A percentile compares a stretch with the other conserved stretches of the same genome.
phyloP scores from a whole-genome alignment of 2,797 vertebrate genomes.

The Poeciliopsis turneri region DNA sequence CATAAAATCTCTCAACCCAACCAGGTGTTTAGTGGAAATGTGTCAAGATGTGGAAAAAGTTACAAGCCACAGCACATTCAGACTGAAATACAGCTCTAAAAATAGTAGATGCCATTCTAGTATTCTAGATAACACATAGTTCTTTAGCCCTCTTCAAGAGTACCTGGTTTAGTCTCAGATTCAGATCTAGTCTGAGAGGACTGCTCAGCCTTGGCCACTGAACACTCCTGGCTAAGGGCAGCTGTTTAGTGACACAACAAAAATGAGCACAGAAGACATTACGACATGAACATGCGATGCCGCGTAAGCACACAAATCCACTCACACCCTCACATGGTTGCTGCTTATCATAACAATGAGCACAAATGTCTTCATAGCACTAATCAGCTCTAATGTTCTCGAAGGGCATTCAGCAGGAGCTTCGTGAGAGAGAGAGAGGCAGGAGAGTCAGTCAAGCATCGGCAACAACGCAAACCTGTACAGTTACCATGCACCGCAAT shows the following conservation, averaged over 20 bases:
- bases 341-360: conserved; percentile 47
- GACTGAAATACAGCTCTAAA: background rate
- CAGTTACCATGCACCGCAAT: conserved; percentile 75
- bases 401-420: conserved; percentile 66
- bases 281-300: conserved; percentile 67
- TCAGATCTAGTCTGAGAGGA: conserved; percentile 66
- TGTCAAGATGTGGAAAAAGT: background rate
- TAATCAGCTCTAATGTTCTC: conserved; percentile 47
- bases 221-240: conserved; percentile 67
- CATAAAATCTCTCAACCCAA: background rate
- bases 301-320: conserved; percentile 30
- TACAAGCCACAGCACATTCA: background rate
- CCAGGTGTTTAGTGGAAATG: background rate
- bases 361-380: conserved; percentile 54
- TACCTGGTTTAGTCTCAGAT: conserved; percentile 74
- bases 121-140: conserved; percentile 11
- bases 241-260: conserved; percentile 62
- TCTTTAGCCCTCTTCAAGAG: conserved; percentile 32
- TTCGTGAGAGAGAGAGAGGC: conserved; percentile 51
- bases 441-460: conserved; percentile 64
- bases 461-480: conserved; percentile 70
- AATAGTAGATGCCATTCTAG: background rate
- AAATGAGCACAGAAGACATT: conserved; percentile 56
- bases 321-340: conserved; percentile 29
- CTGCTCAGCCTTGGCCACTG: conserved; percentile 66